Conservation (phyloP, 2,888 invertebrate genomes). For the Chrysina gloriosa region DNA sequence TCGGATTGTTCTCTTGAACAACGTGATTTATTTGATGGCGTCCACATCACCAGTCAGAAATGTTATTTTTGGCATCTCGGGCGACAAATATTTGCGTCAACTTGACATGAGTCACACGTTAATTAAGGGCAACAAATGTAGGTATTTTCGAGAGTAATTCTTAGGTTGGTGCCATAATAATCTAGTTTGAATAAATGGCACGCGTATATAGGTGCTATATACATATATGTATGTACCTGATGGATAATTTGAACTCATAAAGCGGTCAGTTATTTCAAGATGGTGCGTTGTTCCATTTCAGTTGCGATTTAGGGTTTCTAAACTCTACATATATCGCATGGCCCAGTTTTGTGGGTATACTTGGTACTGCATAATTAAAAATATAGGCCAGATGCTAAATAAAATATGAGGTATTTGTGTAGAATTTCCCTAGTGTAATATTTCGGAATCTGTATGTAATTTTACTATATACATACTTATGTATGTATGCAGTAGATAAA, state of each 20-base stretch:
- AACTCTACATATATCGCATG: no score
- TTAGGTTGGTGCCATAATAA: neutral
- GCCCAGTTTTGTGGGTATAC: neutral
- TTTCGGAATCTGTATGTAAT: no score
- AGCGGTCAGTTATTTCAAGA: constrained; percentile 24
- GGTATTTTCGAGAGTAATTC: constrained; percentile 4
- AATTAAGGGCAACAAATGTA: constrained; percentile 11
- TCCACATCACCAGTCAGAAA: neutral
- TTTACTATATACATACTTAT: no score
- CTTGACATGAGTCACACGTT: constrained; percentile 24
- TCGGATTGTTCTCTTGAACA: neutral
- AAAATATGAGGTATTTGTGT: no score
- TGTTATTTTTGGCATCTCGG: constrained; percentile 13
- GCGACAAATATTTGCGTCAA: constrained; percentile 16
- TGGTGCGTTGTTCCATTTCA: neutral
- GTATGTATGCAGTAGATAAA: no score
- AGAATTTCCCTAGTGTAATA: no score
- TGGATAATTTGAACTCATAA: neutral
- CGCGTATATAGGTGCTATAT: neutral
- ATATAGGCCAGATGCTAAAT: no score
- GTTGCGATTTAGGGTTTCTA: constrained; percentile 3
- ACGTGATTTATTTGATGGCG: constrained; percentile 7
- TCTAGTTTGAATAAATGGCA: neutral
- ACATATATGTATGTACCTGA: neutral
- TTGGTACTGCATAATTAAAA: no score